Percentiles rank a stretch among this genome's conserved stretches.
These are phyloP conservation scores for Romanogobio albipinnatus DNA, from an alignment of 2,113 vertebrate species.

Conservation along the genomic window DNA sequence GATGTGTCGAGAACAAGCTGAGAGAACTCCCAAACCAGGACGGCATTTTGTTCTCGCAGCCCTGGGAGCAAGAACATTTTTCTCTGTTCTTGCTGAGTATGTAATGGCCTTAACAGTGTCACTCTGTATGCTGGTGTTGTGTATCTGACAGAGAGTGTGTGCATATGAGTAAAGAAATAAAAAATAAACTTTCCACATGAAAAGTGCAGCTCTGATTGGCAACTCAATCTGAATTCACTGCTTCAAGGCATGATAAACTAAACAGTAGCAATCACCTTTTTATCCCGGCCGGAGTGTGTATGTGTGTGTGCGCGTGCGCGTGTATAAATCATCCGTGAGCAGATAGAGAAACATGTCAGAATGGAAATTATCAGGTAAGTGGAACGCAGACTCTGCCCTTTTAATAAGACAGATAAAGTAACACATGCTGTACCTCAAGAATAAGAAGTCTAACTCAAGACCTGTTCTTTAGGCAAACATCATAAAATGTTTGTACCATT, in stretches of 20 bases:
- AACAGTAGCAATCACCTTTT: neutral
- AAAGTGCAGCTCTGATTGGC: neutral
- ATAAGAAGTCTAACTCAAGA: neutral
- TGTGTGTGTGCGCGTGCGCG: neutral
- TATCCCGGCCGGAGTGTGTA: neutral
- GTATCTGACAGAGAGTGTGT: neutral
- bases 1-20: no score
- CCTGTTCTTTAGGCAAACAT: neutral
- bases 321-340: neutral
- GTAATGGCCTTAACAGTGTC: no score
- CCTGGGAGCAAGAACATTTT: no score
- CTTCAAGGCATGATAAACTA: constrained; percentile 1
- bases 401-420: neutral
- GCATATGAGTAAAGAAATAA: neutral
- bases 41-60: no score
- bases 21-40: no score
- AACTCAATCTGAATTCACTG: constrained; percentile 12
- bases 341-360: constrained; percentile 6
- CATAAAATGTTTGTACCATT: neutral
- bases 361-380: constrained; percentile 20
- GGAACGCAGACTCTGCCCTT: neutral
- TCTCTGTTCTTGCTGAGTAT: no score
- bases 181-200: neutral
- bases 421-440: neutral
- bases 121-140: neutral